Base-by-base conservation (phyloP, 30 jellyfish, hydroid and myxozoan genomes). In the Sanderia malayensis region DNA sequence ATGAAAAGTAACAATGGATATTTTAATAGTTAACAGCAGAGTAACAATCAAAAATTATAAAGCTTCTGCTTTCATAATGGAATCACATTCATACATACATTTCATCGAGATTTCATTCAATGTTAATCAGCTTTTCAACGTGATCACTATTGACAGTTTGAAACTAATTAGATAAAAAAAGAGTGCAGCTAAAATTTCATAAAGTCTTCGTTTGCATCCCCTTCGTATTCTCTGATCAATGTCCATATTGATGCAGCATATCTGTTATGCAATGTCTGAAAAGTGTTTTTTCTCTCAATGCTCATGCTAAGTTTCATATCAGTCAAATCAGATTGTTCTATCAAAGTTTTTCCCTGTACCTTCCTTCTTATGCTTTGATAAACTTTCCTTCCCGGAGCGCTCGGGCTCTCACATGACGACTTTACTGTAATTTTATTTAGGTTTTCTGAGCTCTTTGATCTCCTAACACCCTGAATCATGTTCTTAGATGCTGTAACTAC, bases 181-280 rank as follows among this genome's bases (percentile, higher is more conserved):
- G n/a, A n/a, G n/a, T n/a, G n/a, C 1, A 28, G 30, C 44, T 59
- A 63, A 78, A 78, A 78, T 31, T 47, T 65, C 69, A 78, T 62
- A 13, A 78, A 58, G 46, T 78, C 82, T 33, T 78, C 82, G 33
- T n/a, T 26, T 17, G 89, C 20, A 1, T 65, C 82, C 47, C 37
- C 30, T 53, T 82, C 94, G 55, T 13, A 82, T 46, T 70, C 94
- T 55, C 28, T 82, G 0, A 93, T 75, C 27, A 66, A 45, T 1
- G 96, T 84, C 99, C 99, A 93, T 1, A 93, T 67, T 10, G 93
- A 81, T 15, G 91, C 96, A 4, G 96, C 96, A 82, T 86, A 93
- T 18, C 53, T 73, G 27, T 78, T 74, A 63, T 93, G 99, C 32
- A 93, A 53, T 20, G 44, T 28, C 47, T 80, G 76, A 80, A 93